These are phyloP conservation scores for Orius laevigatus DNA, from an alignment of 1,140 invertebrate species.

Conservation along the genomic window DNA sequence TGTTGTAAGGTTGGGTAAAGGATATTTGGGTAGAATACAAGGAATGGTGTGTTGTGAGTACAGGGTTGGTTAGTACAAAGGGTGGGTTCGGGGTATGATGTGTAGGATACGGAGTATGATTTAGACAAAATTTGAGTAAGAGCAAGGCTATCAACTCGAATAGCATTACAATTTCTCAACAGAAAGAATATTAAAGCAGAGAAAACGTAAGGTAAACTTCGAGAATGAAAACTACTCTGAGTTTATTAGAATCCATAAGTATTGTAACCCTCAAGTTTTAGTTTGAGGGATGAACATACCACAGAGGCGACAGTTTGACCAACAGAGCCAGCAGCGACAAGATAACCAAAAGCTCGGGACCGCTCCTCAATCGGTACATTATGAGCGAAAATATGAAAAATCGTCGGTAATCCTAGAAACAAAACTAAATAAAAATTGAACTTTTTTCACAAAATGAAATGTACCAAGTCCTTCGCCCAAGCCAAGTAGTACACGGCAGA, in stretches of 20 bases:
- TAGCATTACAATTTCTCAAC: too few relatives aligned
- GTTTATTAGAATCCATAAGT: slow-evolving; percentile 2
- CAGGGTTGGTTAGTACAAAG: too few relatives aligned
- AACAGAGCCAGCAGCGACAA: slow-evolving; percentile 55
- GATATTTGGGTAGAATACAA: too few relatives aligned
- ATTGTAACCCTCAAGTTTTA: background rate
- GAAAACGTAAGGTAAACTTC: too few relatives aligned
- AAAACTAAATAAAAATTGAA: slow-evolving; percentile 10
- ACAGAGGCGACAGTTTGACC: slow-evolving; percentile 63
- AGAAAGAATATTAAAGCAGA: too few relatives aligned
- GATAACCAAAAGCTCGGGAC: slow-evolving; percentile 58
- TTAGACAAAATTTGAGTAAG: too few relatives aligned
- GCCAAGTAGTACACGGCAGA: slow-evolving; percentile 48
- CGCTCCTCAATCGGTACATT: slow-evolving; percentile 55
- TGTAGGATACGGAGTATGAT: too few relatives aligned
- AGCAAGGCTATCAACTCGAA: too few relatives aligned
- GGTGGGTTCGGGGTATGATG: too few relatives aligned
- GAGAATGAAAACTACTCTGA: too few relatives aligned
- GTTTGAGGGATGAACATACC: slow-evolving; percentile 30
- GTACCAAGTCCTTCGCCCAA: slow-evolving; percentile 61
- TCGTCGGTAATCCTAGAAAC: slow-evolving; percentile 51
- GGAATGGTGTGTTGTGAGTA: too few relatives aligned
- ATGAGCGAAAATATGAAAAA: slow-evolving; percentile 64
- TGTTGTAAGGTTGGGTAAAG: too few relatives aligned
- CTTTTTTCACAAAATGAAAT: slow-evolving; percentile 10